These are phyloP conservation scores for Chaenogobius annularis DNA, from an alignment of 2,113 vertebrate genomes.

Conservation along the genomic window DNA sequence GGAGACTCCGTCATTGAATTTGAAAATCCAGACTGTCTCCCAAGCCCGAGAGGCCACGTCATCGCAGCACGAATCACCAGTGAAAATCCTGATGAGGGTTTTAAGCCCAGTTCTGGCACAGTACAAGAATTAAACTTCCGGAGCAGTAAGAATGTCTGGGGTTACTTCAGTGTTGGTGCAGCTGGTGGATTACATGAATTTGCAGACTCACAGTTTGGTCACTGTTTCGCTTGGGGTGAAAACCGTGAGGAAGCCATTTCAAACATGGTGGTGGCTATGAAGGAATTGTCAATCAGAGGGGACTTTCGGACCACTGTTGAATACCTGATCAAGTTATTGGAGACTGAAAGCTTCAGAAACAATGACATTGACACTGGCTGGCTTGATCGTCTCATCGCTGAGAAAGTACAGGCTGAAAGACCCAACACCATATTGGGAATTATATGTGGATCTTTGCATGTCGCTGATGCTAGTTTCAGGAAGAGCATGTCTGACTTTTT, in stretches of 20 bases:
- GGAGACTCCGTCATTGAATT: conserved; percentile 82
- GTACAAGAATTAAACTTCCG: conserved; percentile 98
- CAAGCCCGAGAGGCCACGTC: conserved; percentile 88
- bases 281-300: conserved; percentile 95
- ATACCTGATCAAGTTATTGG: conserved; percentile 92
- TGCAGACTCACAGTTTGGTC: conserved; percentile 96
- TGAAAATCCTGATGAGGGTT: conserved; percentile 97
- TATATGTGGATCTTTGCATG: conserved; percentile 91
- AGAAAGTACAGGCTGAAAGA: conserved; percentile 97
- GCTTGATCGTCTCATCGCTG: conserved; percentile 92
- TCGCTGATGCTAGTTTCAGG: conserved; percentile 88
- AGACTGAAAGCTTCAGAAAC: conserved; percentile 93
- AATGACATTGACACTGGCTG: conserved; percentile 92
- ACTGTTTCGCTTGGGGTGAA: conserved; percentile 99
- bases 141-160: conserved; percentile 98
- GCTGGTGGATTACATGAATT: conserved; percentile 92
- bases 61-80: conserved; percentile 96
- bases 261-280: conserved; percentile 98
- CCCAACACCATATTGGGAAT: conserved; percentile 91
- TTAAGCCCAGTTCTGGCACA: conserved; percentile 96
- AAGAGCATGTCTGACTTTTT: conserved; percentile 95
- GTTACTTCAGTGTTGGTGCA: conserved; percentile 95
- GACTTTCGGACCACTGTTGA: conserved; percentile 97
- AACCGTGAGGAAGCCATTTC: conserved; percentile 97
- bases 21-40: conserved; percentile 76